phyloP scores from a whole-genome alignment of 2,113 vertebrate species.

The Lasiurus borealis region DNA sequence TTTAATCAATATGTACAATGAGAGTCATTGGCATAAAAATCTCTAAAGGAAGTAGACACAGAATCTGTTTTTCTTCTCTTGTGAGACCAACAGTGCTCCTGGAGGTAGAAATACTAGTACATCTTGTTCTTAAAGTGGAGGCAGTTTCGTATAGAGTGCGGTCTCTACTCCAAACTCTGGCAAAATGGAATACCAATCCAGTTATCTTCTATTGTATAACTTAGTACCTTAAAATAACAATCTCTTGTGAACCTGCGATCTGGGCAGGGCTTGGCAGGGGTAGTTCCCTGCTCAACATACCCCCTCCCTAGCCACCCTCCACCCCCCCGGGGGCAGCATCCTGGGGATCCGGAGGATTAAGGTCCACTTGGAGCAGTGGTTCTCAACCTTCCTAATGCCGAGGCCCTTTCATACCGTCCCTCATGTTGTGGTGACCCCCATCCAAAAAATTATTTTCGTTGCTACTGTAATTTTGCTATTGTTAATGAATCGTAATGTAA shows the following conservation, averaged over 20 bases:
- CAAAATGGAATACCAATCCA: neutral
- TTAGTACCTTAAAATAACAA: neutral
- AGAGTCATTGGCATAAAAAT: conserved; percentile 23
- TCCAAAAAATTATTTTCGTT: too few relatives aligned
- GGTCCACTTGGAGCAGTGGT: too few relatives aligned
- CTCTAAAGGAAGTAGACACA: neutral
- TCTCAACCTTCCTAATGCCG: too few relatives aligned
- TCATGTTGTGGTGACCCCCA: too few relatives aligned
- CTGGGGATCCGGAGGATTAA: neutral
- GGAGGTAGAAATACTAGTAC: neutral
- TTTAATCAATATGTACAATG: conserved; percentile 16
- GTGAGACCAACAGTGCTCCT: neutral
- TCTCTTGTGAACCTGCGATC: neutral
- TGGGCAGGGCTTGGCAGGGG: neutral
- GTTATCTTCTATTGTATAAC: neutral
- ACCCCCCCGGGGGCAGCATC: neutral
- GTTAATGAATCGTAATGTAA: too few relatives aligned
- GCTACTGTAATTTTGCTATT: too few relatives aligned
- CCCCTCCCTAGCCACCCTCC: neutral
- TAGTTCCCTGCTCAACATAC: neutral
- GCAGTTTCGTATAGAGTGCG: neutral
- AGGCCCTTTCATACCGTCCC: too few relatives aligned
- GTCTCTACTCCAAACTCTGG: neutral
- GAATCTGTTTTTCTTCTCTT: conserved; percentile 35
- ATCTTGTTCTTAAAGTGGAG: neutral